Evolutionary conservation across 2,797 vertebrate genomes (phyloP).

Genomic region (Lepilemur ruficaudatus): DNA sequence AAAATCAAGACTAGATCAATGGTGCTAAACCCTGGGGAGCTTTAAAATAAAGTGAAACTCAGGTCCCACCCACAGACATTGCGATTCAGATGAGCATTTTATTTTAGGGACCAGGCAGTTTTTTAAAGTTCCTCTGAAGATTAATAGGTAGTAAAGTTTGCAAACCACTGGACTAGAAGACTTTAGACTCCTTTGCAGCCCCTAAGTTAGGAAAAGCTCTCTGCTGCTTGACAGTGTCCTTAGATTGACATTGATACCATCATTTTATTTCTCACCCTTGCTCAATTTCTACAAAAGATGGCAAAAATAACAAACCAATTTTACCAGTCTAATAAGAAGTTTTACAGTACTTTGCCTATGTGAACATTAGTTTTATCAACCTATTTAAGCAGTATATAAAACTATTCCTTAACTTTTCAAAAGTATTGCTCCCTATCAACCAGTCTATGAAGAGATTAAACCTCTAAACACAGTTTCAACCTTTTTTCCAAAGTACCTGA

Average conservation of each 20-base stretch:
- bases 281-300: background rate
- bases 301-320: conserved; percentile 17
- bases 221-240: background rate
- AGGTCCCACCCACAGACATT: background rate
- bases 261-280: background rate
- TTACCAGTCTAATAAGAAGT: background rate
- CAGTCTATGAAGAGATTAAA: background rate
- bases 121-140: background rate
- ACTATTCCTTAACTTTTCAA: background rate
- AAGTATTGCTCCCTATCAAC: background rate
- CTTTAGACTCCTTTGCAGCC: background rate
- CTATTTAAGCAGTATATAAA: conserved; percentile 2
- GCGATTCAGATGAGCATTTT: background rate
- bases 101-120: background rate
- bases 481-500: background rate
- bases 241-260: background rate
- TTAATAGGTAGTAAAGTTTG: background rate
- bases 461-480: background rate
- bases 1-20: background rate
- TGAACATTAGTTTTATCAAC: background rate
- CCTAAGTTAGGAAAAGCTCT: background rate
- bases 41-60: background rate
- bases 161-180: background rate
- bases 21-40: background rate
- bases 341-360: background rate